Base-by-base conservation (phyloP, 2,888 invertebrate genomes). In the Cephus spinipes region DNA sequence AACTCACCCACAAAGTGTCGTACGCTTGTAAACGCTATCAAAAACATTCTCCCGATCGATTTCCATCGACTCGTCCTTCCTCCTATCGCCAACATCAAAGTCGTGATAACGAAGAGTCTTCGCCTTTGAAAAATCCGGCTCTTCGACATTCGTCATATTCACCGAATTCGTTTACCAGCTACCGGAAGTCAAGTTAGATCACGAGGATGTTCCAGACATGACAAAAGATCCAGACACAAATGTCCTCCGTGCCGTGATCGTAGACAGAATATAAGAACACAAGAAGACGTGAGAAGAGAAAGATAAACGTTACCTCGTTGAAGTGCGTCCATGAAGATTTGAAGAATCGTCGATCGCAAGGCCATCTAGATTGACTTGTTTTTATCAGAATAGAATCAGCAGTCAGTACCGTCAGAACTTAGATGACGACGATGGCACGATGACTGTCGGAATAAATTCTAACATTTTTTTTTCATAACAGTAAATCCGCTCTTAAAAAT, bases 91-190 rank as follows among this genome's bases (percentile, higher is more conserved):
- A 23, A 83, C 75, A 11, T 81, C 79, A 69, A 82, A 77, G 23
- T 83, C 79, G 32, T 77, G 80, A 68, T 84, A 80, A 11, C 82
- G 81, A 34, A 86, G 74, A 34, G 85, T 85, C 73, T 80, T 83
- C 55, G 84, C 79, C 33, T 86, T 83, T 34, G 82, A 80, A 69
- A 86, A 86, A 73, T 86, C 77, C 11, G 85, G 85, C 74, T 83
- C 80, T 23, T 76, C 76, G 23, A 23, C 9, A 9, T 9, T 55
- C 23, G 55, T 55, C 55, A 55, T 55, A 55, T 55, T 9, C 55
- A 23, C 23, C 23, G 1, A 55, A 55, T 55, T 23, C 9, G 23
- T 23, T 55, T 55, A 55, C 2, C 15, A 40, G 1, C 23, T 6
- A 6, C 40, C 55, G 9, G 23, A 23, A 23, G 9, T 55, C 55